Conservation (phyloP, 2,888 invertebrate genomes). For the Drosophila trichaetosa region DNA sequence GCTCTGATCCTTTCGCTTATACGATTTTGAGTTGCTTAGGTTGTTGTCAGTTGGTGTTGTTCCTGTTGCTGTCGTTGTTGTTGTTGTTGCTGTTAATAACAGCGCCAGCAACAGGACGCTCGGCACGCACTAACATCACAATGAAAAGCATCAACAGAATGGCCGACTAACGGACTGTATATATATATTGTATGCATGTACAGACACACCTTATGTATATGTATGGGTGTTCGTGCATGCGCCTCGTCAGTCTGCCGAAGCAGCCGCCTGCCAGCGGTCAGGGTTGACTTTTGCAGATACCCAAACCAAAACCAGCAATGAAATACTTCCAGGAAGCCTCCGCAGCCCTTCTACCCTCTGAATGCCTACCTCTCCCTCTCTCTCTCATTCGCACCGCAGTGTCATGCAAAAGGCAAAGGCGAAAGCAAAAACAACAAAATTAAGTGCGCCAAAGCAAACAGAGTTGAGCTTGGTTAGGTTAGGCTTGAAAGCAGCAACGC, state of each 20-base stretch:
- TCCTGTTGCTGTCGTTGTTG: conserved; percentile 38
- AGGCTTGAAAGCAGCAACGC: conserved; percentile 38
- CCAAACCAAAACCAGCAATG: conserved; percentile 46
- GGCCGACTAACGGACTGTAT: conserved; percentile 70
- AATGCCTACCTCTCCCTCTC: neutral
- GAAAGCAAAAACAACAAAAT: conserved; percentile 48
- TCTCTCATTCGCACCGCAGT: conserved; percentile 7
- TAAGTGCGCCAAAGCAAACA: conserved; percentile 42
- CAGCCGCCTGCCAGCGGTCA: conserved; percentile 58
- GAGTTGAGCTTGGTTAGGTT: conserved; percentile 44
- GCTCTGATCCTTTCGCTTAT: conserved; percentile 26
- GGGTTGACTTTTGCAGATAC: conserved; percentile 71
- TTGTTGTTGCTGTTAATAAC: conserved; percentile 33
- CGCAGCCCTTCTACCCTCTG: neutral
- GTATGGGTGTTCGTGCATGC: conserved; percentile 69
- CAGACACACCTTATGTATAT: conserved; percentile 18
- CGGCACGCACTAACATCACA: conserved; percentile 40
- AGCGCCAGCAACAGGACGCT: conserved; percentile 69
- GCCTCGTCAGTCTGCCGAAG: conserved; percentile 57
- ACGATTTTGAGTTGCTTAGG: neutral
- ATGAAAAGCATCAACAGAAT: conserved; percentile 59
- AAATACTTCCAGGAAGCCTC: conserved; percentile 12
- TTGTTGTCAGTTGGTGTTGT: conserved; percentile 35
- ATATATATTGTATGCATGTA: conserved; percentile 20
- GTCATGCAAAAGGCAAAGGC: conserved; percentile 27